Conservation (phyloP, 2,113 vertebrate species). For the Barbus barbus region DNA sequence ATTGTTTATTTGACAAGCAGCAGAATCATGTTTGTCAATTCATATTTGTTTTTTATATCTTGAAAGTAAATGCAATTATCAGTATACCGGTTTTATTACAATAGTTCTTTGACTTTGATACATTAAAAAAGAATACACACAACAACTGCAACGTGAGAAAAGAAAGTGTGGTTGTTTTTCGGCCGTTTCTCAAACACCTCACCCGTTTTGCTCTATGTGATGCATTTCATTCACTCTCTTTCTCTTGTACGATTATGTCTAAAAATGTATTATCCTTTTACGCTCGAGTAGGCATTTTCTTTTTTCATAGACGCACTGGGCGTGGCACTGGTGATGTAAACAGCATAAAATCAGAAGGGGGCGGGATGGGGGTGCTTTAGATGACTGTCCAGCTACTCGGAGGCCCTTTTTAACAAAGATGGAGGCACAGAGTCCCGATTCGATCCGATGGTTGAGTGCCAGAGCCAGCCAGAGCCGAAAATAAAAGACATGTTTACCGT, state of each 20-base stretch:
- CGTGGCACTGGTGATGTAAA: conserved; percentile 99
- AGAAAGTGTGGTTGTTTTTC: conserved; percentile 86
- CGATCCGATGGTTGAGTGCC: conserved; percentile 77
- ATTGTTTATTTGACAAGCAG: conserved; percentile 99
- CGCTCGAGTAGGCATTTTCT: conserved; percentile 85
- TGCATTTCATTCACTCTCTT: conserved; percentile 27
- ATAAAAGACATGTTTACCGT: conserved; percentile 56
- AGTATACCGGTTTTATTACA: conserved; percentile 99
- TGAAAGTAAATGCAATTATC: conserved; percentile 99
- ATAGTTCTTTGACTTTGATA: conserved; percentile 89
- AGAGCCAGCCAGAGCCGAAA: conserved; percentile 81
- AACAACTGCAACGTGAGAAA: conserved; percentile 96
- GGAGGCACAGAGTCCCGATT: conserved; percentile 85
- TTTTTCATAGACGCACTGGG: conserved; percentile 86
- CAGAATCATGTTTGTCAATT: conserved; percentile 90
- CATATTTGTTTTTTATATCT: conserved; percentile 77
- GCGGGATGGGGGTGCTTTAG: conserved; percentile 63
- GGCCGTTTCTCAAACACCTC: conserved; percentile 84
- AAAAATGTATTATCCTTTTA: conserved; percentile 87
- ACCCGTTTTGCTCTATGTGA: conserved; percentile 67
- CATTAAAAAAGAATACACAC: conserved; percentile 91
- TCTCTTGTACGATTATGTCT: conserved; percentile 65
- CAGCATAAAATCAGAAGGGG: conserved; percentile 84
- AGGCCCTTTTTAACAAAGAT: conserved; percentile 65
- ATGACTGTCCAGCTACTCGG: conserved; percentile 82